These are phyloP conservation scores for Dioctria linearis DNA, from an alignment of 2,888 invertebrate species.

Conservation along the genomic window DNA sequence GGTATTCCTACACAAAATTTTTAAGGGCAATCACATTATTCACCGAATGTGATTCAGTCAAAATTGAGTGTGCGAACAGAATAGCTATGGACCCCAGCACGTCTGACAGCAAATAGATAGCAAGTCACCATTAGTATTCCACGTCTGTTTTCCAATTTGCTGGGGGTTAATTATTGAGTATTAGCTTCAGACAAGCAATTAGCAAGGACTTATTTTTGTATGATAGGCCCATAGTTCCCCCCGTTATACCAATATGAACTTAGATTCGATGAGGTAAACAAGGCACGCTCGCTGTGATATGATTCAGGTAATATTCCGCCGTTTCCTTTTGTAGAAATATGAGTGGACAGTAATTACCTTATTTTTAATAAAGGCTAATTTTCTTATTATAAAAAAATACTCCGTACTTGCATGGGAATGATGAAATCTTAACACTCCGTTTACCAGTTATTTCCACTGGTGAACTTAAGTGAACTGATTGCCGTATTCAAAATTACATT, in stretches of 20 bases:
- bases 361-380: conserved; percentile 25
- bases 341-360: conserved; percentile 27
- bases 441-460: neutral
- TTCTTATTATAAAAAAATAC: neutral
- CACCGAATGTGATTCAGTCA: neutral
- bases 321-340: conserved; percentile 25
- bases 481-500: conserved; percentile 52
- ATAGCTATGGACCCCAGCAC: conserved; percentile 7
- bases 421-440: no score
- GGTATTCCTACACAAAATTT: no score
- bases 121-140: conserved; percentile 60
- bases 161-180: conserved; percentile 57
- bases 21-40: no score
- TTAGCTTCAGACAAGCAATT: conserved; percentile 58
- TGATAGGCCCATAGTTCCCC: neutral
- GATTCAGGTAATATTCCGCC: conserved; percentile 31
- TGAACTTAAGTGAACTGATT: conserved; percentile 39
- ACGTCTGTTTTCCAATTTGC: conserved; percentile 54
- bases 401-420: neutral
- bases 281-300: conserved; percentile 34
- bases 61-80: conserved; percentile 7
- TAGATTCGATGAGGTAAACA: conserved; percentile 33
- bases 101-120: conserved; percentile 70
- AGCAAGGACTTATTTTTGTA: conserved; percentile 52
- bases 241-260: conserved; percentile 5